Evolutionary conservation across 2,797 vertebrate genomes (phyloP).

Genomic region (Nyctibius grandis): DNA sequence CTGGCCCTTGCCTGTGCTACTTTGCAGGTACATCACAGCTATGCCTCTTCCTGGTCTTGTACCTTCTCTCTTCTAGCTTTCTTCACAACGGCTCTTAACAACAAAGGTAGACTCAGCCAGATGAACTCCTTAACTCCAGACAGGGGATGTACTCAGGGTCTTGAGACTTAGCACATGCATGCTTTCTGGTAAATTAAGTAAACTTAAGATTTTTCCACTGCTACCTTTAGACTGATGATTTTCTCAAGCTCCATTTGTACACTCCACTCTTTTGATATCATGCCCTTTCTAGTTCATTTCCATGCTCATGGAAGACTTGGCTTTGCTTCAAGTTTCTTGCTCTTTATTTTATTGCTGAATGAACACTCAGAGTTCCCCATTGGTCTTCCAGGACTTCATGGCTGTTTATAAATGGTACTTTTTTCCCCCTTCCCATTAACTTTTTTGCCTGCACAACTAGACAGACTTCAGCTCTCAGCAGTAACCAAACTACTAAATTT

Average conservation of each 20-base stretch:
- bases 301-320: neutral
- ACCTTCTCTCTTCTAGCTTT: neutral
- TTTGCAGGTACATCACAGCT: neutral
- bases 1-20: fast-evolving
- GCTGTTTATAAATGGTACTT: neutral
- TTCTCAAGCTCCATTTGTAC: neutral
- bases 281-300: neutral
- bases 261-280: neutral
- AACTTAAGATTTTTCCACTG: neutral
- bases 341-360: neutral
- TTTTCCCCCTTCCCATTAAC: neutral
- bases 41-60: neutral
- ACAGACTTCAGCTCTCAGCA: neutral
- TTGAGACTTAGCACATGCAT: neutral
- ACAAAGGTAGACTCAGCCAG: neutral
- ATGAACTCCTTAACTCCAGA: neutral
- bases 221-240: neutral
- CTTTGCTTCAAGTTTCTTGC: neutral
- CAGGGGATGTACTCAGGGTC: neutral
- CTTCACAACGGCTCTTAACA: neutral
- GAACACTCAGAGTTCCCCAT: neutral
- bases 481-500: neutral
- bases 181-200: neutral
- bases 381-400: neutral
- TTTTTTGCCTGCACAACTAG: neutral